Conservation (phyloP, 37 sponge, comb jelly and placozoan species). For the Agelas oroides region DNA sequence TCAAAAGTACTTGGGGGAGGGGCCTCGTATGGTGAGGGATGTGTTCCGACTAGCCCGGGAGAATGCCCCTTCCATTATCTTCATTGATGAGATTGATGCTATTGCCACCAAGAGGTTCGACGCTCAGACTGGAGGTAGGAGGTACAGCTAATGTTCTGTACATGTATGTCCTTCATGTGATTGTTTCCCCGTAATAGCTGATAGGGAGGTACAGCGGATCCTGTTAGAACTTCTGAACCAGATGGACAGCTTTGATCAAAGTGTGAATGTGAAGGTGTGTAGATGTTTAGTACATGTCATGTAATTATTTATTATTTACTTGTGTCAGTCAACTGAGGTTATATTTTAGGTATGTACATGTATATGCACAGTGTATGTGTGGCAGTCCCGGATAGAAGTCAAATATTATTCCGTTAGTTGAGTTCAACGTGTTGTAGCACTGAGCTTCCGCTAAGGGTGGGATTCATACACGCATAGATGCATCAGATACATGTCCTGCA, state of each 20-base stretch:
- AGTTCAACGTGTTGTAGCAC: too few species aligned
- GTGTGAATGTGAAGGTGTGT: constrained; percentile 92
- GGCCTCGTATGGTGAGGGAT: constrained; percentile 97
- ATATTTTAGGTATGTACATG: background rate
- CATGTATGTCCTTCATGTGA: background rate
- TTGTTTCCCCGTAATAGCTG: constrained; percentile 67
- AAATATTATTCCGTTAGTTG: too few species aligned
- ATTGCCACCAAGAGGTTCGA: constrained; percentile 99
- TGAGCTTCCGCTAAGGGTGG: too few species aligned
- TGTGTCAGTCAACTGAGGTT: too few species aligned
- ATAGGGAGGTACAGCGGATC: constrained; percentile 97
- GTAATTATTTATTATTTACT: too few species aligned
- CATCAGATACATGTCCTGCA: too few species aligned
- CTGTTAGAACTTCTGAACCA: constrained; percentile 96
- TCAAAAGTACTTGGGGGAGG: constrained; percentile 99
- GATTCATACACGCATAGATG: too few species aligned
- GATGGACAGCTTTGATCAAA: constrained; percentile 99
- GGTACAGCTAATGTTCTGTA: too few species aligned
- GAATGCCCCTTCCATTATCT: constrained; percentile 98
- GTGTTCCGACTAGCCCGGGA: constrained; percentile 97
- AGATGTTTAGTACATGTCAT: too few species aligned
- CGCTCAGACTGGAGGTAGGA: constrained; percentile 96
- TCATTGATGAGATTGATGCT: constrained; percentile 99
- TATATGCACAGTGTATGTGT: too few species aligned
- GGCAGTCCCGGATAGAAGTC: too few species aligned